Evolutionary conservation across 2,113 vertebrate species (phyloP).

Genomic region (Apistogramma diplotaenia): DNA sequence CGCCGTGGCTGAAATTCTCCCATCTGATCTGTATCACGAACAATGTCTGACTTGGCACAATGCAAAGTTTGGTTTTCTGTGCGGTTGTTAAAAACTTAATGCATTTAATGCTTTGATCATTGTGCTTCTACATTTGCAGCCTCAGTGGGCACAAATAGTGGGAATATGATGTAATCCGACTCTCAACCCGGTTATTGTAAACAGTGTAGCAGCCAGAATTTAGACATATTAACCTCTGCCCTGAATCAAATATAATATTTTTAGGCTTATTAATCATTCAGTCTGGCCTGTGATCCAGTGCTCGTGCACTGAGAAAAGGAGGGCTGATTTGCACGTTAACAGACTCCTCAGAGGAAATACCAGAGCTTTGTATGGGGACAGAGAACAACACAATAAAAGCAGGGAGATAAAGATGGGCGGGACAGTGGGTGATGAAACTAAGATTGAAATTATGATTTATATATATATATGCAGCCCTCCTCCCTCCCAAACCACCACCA

Average conservation of each 20-base stretch:
- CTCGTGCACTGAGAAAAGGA: not conserved
- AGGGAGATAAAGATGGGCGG: not conserved
- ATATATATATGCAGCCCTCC: too few relatives aligned
- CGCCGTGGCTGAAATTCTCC: not conserved
- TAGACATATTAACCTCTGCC: slow-evolving; percentile 34
- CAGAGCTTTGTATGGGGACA: slow-evolving; percentile 27
- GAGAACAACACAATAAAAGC: not conserved
- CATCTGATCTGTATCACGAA: not conserved
- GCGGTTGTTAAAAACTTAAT: not conserved
- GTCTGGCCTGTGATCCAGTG: slow-evolving; percentile 39
- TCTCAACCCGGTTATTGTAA: slow-evolving; percentile 41
- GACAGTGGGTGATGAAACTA: not conserved
- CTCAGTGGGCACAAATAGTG: not conserved
- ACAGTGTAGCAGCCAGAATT: slow-evolving; percentile 23
- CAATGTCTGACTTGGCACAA: too few relatives aligned
- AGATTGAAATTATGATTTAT: too few relatives aligned
- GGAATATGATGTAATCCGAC: not conserved
- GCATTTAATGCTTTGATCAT: not conserved
- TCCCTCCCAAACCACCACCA: too few relatives aligned
- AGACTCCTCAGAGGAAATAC: slow-evolving; percentile 48
- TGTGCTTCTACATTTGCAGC: not conserved
- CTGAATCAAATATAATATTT: slow-evolving; percentile 43
- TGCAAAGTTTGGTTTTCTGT: too few relatives aligned
- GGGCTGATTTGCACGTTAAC: slow-evolving; percentile 56
- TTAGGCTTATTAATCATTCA: slow-evolving; percentile 10